Evolutionary conservation across 1,140 invertebrate species (phyloP).

Genomic region (Brachionus rotundiformis): DNA sequence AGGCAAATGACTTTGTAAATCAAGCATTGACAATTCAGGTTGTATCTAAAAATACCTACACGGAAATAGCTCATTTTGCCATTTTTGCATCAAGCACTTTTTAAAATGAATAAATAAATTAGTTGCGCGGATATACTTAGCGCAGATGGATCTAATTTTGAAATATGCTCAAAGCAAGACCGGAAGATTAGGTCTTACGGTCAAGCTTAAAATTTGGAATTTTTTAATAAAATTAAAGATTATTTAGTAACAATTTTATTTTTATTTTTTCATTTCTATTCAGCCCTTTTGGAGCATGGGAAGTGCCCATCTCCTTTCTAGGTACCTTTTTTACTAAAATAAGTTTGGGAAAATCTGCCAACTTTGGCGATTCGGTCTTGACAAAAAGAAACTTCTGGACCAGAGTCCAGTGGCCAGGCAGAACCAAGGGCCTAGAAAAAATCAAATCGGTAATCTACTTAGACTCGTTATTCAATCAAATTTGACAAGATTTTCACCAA

Average conservation of each 20-base stretch:
- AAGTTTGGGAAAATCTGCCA: too few species aligned
- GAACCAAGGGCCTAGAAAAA: not conserved
- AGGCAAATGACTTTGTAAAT: not conserved
- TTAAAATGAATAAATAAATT: not conserved
- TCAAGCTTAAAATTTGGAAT: too few species aligned
- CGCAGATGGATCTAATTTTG: not conserved
- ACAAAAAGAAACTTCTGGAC: too few species aligned
- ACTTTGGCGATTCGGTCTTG: too few species aligned
- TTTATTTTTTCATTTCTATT: too few species aligned
- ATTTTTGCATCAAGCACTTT: not conserved
- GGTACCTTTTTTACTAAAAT: too few species aligned
- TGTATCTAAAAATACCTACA: not conserved
- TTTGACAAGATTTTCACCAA: not conserved
- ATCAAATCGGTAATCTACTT: slow-evolving; percentile 13
- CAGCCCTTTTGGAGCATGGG: too few species aligned
- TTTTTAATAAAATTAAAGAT: not conserved
- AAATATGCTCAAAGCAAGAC: not conserved
- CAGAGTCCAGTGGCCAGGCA: too few species aligned
- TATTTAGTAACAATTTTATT: too few species aligned
- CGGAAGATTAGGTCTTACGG: too few species aligned
- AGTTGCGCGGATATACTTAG: not conserved
- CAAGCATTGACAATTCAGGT: not conserved
- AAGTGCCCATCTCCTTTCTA: too few species aligned
- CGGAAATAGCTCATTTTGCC: not conserved
- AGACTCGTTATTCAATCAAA: not conserved